Evolutionary conservation across 92 coral and sea anemone genomes (phyloP).

Genomic region (Zoanthus gigantus): DNA sequence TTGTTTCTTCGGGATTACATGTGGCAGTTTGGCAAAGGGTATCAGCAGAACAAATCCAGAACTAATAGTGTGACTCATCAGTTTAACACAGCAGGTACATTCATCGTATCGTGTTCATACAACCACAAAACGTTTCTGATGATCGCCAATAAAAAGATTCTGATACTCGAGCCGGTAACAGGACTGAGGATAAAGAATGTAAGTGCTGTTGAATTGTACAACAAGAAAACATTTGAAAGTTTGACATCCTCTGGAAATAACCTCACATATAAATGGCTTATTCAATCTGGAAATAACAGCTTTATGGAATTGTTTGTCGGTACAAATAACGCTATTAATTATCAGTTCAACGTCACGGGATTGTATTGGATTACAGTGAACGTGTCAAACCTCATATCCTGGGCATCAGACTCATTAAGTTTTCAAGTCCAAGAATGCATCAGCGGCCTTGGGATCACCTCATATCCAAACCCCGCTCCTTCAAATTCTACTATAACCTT

Average conservation of each 20-base stretch:
- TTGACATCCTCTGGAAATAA: slow-evolving; percentile 78
- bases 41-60: slow-evolving; percentile 11
- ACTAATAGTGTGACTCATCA: slow-evolving; percentile 58
- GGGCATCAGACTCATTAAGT: slow-evolving; percentile 40
- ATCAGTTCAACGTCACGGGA: slow-evolving; percentile 70
- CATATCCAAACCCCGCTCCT: slow-evolving; percentile 88
- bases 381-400: slow-evolving; percentile 83
- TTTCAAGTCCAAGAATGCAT: slow-evolving; percentile 81
- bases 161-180: slow-evolving; percentile 75
- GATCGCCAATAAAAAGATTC: slow-evolving; percentile 44
- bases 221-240: slow-evolving; percentile 69
- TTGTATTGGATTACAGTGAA: slow-evolving; percentile 66
- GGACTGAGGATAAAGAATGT: slow-evolving; percentile 66
- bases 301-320: slow-evolving; percentile 56
- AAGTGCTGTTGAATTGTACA: slow-evolving; percentile 72
- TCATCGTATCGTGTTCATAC: slow-evolving; percentile 54
- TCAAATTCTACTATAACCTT: slow-evolving; percentile 77
- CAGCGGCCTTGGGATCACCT: slow-evolving; percentile 67
- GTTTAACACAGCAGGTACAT: slow-evolving; percentile 66
- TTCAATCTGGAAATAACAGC: slow-evolving; percentile 35
- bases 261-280: slow-evolving; percentile 77
- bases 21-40: slow-evolving; percentile 88
- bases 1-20: slow-evolving; percentile 18
- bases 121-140: slow-evolving; percentile 29
- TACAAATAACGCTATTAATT: slow-evolving; percentile 48